Base-by-base conservation (phyloP, 2,888 invertebrate genomes). In the Acrobasis repandana region DNA sequence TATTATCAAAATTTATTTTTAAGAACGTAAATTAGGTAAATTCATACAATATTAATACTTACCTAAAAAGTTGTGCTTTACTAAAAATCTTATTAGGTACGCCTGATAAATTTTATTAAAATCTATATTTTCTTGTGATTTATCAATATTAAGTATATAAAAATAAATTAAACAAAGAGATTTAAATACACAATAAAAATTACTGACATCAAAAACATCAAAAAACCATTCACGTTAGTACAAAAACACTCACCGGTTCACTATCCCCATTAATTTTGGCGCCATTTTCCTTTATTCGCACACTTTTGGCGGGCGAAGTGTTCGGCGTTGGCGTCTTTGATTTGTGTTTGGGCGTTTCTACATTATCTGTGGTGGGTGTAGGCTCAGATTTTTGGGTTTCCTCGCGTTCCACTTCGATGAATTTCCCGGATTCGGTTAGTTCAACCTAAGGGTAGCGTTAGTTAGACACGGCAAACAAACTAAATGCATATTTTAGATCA, bases 361-460 rank as follows among this genome's bases (percentile, higher is more conserved):
- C 49, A 54, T 69, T 72, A 50, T 71, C 69, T 63, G 68, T 58
- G 63, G 67, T 57, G 20, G 65, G 63, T 9, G 33, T 68, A 66
- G 69, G 68, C 34, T 67, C 69, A 1, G 52, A 47, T 34, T 43
- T 46, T 16, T 52, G 60, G 3, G 14, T 18, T 16, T 60, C 72
- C 3, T 86, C 84, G 33, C 85, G 80, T 67, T 93, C 93, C 58
- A 92, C 86, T 82, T 93, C 93, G 79, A 93, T 89, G 86, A 93
- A 93, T 76, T 91, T 92, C 15, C 92, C 92, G 67, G 90, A 86
- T 71, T 89, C 87, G 50, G 92, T 92, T 77, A 92, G 71, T 90
- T 93, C 92, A 67, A 92, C 91, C 93, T 92, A 90, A 77, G 76
- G 77, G 49, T 56, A 46, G 63, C 61, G 88, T 90, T 90, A 89